Evolutionary conservation across 1,140 invertebrate genomes (phyloP).

Genomic region (Eueides isabella): DNA sequence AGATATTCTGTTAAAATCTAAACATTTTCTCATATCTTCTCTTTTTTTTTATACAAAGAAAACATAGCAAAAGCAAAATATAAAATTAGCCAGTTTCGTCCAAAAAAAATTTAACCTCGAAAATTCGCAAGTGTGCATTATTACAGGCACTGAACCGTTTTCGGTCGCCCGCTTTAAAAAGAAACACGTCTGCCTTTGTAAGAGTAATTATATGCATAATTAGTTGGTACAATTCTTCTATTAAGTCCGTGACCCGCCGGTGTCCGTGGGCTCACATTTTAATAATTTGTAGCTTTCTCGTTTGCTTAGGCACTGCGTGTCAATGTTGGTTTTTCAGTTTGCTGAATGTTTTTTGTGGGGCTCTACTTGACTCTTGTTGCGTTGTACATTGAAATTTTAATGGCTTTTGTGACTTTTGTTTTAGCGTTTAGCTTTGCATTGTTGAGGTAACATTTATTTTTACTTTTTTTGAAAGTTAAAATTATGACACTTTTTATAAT

Average conservation of each 20-base stretch:
- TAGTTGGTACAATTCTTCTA: conserved; percentile 24
- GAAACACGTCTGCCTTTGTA: neutral
- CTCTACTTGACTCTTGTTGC: neutral
- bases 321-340: conserved; percentile 25
- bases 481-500: no score
- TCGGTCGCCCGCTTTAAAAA: no score
- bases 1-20: neutral
- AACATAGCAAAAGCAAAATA: neutral
- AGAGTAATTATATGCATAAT: conserved; percentile 34
- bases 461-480: no score
- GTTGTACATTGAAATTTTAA: conserved; percentile 2
- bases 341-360: neutral
- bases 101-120: neutral
- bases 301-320: conserved; percentile 22
- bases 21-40: neutral
- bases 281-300: conserved; percentile 10
- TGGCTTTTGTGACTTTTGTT: conserved; percentile 5
- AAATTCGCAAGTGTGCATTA: neutral
- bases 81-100: neutral
- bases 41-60: neutral
- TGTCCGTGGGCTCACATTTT: neutral
- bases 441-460: no score
- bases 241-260: neutral
- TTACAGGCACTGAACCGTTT: neutral
- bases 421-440: neutral